A percentile compares a stretch with the other conserved stretches of the same genome.
These are phyloP conservation scores for Bubo scandiacus DNA, from an alignment of 2,113 vertebrate genomes.

Conservation along the genomic window DNA sequence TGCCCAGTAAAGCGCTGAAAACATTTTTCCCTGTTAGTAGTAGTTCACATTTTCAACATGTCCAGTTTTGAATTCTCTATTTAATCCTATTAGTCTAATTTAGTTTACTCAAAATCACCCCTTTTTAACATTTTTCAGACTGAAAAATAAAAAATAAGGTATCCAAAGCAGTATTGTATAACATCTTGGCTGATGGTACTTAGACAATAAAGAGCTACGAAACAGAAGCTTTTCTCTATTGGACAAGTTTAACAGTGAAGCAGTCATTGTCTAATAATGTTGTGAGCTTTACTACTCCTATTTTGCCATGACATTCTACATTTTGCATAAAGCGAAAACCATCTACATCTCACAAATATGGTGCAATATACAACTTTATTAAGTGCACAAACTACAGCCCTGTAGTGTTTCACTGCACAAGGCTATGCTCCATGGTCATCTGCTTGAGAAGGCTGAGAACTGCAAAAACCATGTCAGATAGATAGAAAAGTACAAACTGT, in stretches of 20 bases:
- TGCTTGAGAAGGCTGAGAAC: background rate
- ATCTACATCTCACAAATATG: background rate
- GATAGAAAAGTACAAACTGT: background rate
- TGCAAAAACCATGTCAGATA: background rate
- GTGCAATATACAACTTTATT: background rate
- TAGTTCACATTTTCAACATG: background rate
- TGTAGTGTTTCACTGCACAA: background rate
- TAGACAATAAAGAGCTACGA: background rate
- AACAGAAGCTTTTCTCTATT: background rate
- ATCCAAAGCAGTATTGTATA: background rate
- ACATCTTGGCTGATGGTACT: background rate
- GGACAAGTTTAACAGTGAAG: background rate
- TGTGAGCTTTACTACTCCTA: background rate
- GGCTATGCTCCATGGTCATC: background rate
- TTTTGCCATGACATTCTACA: background rate
- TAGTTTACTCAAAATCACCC: background rate
- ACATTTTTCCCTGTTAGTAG: background rate
- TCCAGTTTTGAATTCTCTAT: background rate
- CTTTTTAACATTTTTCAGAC: background rate
- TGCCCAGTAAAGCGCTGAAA: background rate
- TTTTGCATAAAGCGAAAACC: background rate
- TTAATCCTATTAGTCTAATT: background rate
- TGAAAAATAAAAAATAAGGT: background rate
- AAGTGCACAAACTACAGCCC: background rate
- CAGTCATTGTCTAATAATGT: background rate